Conservation (phyloP, 2,113 vertebrate species). For the Peromyscus californicus region DNA sequence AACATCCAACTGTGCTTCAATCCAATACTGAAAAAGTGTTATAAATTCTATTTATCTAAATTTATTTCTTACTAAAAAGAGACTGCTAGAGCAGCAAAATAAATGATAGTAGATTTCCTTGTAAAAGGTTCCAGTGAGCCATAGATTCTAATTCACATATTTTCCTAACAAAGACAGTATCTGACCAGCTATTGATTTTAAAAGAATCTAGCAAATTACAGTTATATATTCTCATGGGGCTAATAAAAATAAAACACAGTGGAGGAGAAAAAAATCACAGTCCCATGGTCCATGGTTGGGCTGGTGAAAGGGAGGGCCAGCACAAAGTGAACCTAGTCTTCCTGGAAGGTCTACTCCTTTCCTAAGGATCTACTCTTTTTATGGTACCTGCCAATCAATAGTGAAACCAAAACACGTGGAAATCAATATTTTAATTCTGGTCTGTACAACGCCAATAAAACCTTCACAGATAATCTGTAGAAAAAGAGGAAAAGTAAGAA, state of each 20-base stretch:
- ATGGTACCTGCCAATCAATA: not conserved
- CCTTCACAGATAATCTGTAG: not conserved
- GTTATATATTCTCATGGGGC: not conserved
- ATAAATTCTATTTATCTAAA: constrained; percentile 62
- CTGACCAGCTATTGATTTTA: constrained; percentile 14
- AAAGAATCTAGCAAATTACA: constrained; percentile 54
- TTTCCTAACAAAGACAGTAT: constrained; percentile 49
- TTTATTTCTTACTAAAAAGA: constrained; percentile 67
- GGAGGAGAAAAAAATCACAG: not conserved
- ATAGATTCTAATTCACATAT: constrained; percentile 36
- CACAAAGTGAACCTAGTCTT: not conserved
- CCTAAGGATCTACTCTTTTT: not conserved
- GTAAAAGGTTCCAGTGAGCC: constrained; percentile 39
- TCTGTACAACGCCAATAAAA: not conserved
- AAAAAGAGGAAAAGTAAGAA: not conserved
- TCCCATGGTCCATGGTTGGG: not conserved
- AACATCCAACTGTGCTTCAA: constrained; percentile 36
- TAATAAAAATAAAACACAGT: constrained; percentile 29
- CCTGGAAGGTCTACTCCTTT: not conserved
- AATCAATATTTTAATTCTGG: not conserved
- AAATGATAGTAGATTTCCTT: constrained; percentile 54
- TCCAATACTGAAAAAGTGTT: constrained; percentile 23
- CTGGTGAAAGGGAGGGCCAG: rapidly evolving
- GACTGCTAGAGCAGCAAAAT: constrained; percentile 29
- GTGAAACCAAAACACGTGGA: not conserved